Percentiles rank a stretch among this genome's conserved stretches.
Evolutionary conservation across 2,888 invertebrate genomes (phyloP).

Genomic region (Oeneis ivallda): DNA sequence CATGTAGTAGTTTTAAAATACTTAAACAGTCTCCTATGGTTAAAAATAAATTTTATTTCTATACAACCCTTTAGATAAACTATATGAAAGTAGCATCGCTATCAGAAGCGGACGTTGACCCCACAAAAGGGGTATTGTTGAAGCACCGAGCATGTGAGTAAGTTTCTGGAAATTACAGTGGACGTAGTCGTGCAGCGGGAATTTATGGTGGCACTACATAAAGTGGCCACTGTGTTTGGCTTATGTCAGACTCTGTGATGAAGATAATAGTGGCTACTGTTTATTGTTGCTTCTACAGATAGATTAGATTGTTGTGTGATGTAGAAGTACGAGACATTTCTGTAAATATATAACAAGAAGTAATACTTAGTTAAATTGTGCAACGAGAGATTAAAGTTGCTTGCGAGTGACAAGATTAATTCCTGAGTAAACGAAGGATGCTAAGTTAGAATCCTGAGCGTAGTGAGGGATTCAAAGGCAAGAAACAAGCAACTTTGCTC

Average conservation of each 20-base stretch:
- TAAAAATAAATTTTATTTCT: slow-evolving; percentile 32
- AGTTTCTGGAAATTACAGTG: slow-evolving; percentile 22
- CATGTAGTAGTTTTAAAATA: background rate
- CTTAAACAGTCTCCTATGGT: background rate
- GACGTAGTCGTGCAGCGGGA: slow-evolving; percentile 2
- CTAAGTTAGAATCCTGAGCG: no score
- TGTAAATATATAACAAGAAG: no score
- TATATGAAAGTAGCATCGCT: slow-evolving; percentile 22
- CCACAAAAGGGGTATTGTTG: slow-evolving; percentile 35
- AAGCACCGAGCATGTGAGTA: slow-evolving; percentile 16
- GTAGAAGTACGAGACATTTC: no score
- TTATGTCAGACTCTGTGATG: slow-evolving; percentile 4
- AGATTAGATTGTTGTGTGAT: background rate
- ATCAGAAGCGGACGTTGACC: slow-evolving; percentile 36
- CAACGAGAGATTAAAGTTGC: no score
- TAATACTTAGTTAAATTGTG: no score
- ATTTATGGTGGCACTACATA: slow-evolving; percentile 14
- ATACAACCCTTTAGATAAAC: slow-evolving; percentile 28
- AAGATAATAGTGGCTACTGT: background rate
- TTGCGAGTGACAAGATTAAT: no score
- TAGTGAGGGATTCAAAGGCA: no score
- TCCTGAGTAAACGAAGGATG: no score
- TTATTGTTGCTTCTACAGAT: background rate
- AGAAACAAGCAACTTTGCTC: no score
- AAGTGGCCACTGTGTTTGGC: slow-evolving; percentile 18